phyloP scores from a whole-genome alignment of 1,140 invertebrate genomes.

The Papilio machaon region DNA sequence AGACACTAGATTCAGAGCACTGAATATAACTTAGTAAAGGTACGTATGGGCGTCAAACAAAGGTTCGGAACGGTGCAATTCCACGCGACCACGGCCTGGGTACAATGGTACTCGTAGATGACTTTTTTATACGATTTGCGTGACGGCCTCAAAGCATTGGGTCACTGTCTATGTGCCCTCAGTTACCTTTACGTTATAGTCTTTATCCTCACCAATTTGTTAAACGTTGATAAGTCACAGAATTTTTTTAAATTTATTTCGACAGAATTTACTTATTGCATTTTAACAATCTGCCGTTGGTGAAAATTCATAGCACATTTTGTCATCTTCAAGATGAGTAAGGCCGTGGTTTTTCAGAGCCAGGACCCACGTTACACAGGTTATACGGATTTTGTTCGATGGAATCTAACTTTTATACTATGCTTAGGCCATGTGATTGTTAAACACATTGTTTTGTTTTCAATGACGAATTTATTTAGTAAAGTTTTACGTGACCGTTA shows the following conservation, averaged over 20 bases:
- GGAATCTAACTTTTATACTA: not conserved
- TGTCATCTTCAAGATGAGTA: no score
- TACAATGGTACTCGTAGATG: constrained; percentile 19
- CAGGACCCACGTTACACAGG: no score
- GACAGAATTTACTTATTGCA: no score
- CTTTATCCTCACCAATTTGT: not conserved
- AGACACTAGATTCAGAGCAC: constrained; percentile 11
- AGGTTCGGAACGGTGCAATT: constrained; percentile 21
- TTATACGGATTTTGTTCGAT: not conserved
- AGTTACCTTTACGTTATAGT: constrained; percentile 8
- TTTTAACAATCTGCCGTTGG: no score
- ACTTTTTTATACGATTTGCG: constrained; percentile 33
- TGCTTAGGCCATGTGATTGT: not conserved
- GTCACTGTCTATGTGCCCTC: constrained; percentile 7
- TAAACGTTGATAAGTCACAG: no score
- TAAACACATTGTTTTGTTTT: not conserved
- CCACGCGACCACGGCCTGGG: constrained; percentile 16
- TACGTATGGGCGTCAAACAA: constrained; percentile 31
- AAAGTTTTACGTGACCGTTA: not conserved
- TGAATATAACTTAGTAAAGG: constrained; percentile 26
- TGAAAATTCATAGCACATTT: no score
- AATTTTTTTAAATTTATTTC: not conserved
- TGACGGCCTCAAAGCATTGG: not conserved
- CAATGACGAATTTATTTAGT: not conserved
- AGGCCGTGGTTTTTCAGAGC: no score